Base-by-base conservation (phyloP, 2,888 invertebrate species). In the Brachyopa scutellaris region DNA sequence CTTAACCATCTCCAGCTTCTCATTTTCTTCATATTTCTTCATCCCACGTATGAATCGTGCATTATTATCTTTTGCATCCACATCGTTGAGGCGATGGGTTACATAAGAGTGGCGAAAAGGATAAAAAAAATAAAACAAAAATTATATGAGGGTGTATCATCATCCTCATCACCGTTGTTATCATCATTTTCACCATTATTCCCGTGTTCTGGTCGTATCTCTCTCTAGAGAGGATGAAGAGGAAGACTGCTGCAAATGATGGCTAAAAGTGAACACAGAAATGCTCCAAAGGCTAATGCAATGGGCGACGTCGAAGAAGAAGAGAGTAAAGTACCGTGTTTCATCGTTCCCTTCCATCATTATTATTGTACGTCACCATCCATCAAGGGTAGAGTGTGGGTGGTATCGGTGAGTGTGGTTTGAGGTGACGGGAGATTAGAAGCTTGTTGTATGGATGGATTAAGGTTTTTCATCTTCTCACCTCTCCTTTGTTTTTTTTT, bases 371-470 rank as follows among this genome's bases (percentile, higher is more conserved):
- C 29, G 51, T 21, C 38, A 55, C 49, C 79, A 79, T 79, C 61
- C 73, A 79, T 79, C 79, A 79, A 73, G 73, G 78, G 51, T 61
- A 23, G 61, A 6, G 19, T 31, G 13, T 53, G 15, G 13, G 33
- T 33, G 40, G 31, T 23, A n/a, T 8, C n/a, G 23, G 45, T 13
- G 17, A 23, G 13, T 9, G 51, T 64, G 40, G 57, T 61, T 67
- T 67, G 51, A 59, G 76, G 76, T 38, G 53, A 53, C 23, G 21
- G 57, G 23, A 74, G 80, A 80, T 80, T 80, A 80, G 69, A 74
- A 80, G 69, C 76, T 66, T 82, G 76, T 77, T 76, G 76, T 82
- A 53, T 45, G 76, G 40, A 82, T 55, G 82, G 76, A 76, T 82
- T 82, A 82, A 53, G 76, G 74, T 40, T 66, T 42, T 67, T 59